Evolutionary conservation across 2,113 vertebrate species (phyloP), one percentile per base, ranked within the genome.

Genomic region (Macaca nemestrina): DNA sequence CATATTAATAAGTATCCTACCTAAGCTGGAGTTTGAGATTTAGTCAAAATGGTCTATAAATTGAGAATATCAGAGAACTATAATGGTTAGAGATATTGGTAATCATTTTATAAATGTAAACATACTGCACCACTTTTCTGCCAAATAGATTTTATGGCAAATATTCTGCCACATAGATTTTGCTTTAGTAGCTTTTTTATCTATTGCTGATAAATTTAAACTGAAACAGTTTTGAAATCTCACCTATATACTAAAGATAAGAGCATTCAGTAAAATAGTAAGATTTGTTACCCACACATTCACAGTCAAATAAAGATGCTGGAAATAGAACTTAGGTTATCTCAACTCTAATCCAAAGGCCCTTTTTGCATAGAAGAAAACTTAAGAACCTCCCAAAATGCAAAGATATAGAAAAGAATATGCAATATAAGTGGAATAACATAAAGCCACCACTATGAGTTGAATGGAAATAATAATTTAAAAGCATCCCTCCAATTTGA

Each of bases 61-160:
- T 88, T 85, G 73, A 91, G 68, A 72, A 96, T 82, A 78, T 32
- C 3, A 43, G 73, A 91, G 55, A 95, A 85, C 27, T 52, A 88
- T 5, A 9, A 0, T 81, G 16, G 45, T 88, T 93, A 91, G 76
- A 79, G 45, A 48, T 88, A 93, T 16, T 70, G 52, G 35, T 16
- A 88, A 78, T 82, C 38, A 57, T 76, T 84, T 83, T 38, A 45
- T 48, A 50, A 75, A n/a, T 30, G 32, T 52, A 95, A 59, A 73
- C 48, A 43, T 32, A 67, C 9, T 35, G 0, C 67, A 55, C 72
- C 72, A 40, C 3, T 93, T 4, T 88, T 88, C 25, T 96, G n/a
- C 18, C 72, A 88, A 59, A 52, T 16, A 61, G 18, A 72, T 70
- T 94, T 85, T 94, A 32, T 93, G 72, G 14, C 11, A 89, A 67